Conservation (phyloP, 2,113 vertebrate genomes). For the Camelus dromedarius region DNA sequence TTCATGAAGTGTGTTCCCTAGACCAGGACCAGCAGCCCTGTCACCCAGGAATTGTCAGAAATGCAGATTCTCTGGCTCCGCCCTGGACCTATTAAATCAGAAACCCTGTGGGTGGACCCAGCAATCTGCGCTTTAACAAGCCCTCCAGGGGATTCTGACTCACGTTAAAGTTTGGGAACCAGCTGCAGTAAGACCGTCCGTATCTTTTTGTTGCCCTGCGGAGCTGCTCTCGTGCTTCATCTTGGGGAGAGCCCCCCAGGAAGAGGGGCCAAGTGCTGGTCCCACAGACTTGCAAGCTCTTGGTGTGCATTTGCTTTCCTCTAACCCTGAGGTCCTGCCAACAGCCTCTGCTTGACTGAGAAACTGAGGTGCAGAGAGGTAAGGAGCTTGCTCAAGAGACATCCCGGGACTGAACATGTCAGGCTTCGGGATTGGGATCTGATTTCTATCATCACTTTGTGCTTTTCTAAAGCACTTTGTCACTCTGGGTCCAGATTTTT, state of each 20-base stretch:
- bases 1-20: not conserved
- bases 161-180: not conserved
- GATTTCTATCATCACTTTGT: not conserved
- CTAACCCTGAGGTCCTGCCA: not conserved
- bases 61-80: not conserved
- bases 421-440: not conserved
- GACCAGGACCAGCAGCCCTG: too few species aligned
- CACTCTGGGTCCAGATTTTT: not conserved
- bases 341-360: not conserved
- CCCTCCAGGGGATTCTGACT: not conserved
- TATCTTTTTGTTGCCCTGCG: not conserved
- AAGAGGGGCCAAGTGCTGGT: not conserved
- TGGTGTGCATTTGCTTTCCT: not conserved
- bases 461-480: not conserved
- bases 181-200: not conserved
- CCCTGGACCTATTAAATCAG: not conserved
- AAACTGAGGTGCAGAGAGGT: not conserved
- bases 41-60: not conserved
- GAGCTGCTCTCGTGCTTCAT: not conserved
- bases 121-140: not conserved
- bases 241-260: not conserved
- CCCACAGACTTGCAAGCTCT: not conserved
- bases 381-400: not conserved
- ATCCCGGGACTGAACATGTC: not conserved
- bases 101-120: not conserved